Conservation (phyloP, 2,888 invertebrate genomes). For the Drosophila acutilabella region DNA sequence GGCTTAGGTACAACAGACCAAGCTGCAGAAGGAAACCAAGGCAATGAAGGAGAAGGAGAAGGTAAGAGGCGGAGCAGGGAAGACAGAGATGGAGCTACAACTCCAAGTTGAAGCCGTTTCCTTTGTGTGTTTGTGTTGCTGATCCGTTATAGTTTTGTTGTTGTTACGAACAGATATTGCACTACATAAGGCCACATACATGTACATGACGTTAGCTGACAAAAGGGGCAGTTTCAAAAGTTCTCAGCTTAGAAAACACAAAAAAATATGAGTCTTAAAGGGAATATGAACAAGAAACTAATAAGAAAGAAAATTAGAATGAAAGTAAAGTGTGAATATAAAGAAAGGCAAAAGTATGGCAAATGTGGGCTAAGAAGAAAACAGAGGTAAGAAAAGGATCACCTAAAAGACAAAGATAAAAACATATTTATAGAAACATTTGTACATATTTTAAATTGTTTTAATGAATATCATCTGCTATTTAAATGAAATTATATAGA, state of each 20-base stretch:
- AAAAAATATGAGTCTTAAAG: too few relatives aligned
- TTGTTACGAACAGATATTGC: conserved; percentile 48
- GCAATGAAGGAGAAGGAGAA: not conserved
- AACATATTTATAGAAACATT: too few relatives aligned
- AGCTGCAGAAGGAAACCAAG: conserved; percentile 25
- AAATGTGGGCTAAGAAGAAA: too few relatives aligned
- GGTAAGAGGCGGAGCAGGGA: not conserved
- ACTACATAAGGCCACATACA: conserved; percentile 61
- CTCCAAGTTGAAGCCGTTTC: conserved; percentile 28
- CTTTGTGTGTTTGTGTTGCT: conserved; percentile 43
- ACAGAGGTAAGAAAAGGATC: too few relatives aligned
- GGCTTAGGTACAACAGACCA: conserved; percentile 4
- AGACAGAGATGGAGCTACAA: conserved; percentile 8
- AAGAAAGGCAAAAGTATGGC: too few relatives aligned
- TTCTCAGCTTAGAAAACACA: conserved; percentile 1
- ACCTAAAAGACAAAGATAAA: too few relatives aligned
- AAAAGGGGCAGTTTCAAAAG: conserved; percentile 50
- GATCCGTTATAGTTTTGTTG: conserved; percentile 68
- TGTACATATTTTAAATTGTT: too few relatives aligned
- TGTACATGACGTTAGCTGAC: conserved; percentile 47
- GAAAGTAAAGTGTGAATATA: too few relatives aligned
- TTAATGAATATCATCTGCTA: too few relatives aligned
- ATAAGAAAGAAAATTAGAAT: too few relatives aligned
- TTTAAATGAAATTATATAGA: too few relatives aligned
- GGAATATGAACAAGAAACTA: too few relatives aligned